Evolutionary conservation across 2,113 vertebrate genomes (phyloP).

Genomic region (Ceyx margarethae): DNA sequence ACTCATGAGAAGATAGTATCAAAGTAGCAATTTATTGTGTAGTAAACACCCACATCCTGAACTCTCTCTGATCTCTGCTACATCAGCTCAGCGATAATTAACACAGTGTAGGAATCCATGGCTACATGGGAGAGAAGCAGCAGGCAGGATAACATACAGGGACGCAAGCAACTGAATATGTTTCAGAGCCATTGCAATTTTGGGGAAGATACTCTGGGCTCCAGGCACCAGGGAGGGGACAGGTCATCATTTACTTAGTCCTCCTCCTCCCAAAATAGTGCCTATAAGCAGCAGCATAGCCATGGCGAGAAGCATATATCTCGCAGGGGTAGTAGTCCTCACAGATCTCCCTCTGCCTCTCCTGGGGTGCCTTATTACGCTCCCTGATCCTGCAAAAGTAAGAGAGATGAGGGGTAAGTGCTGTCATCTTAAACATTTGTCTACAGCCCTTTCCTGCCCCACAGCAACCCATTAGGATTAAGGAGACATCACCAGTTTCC

Average conservation of each 20-base stretch:
- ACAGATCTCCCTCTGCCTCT: conserved; percentile 84
- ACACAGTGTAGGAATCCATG: conserved; percentile 25
- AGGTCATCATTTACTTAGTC: conserved; percentile 27
- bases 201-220: conserved; percentile 6
- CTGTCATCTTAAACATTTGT: not conserved
- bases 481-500: not conserved
- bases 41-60: conserved; percentile 51
- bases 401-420: not conserved
- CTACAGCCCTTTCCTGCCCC: not conserved
- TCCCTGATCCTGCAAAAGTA: conserved; percentile 67
- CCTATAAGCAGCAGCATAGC: conserved; percentile 81
- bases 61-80: conserved; percentile 40
- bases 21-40: conserved; percentile 73
- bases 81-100: conserved; percentile 26
- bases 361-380: conserved; percentile 72
- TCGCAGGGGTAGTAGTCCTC: conserved; percentile 87
- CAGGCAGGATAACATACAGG: conserved; percentile 46
- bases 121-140: conserved; percentile 36
- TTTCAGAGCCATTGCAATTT: conserved; percentile 53
- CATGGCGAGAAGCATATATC: conserved; percentile 71
- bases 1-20: conserved; percentile 56
- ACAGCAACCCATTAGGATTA: not conserved
- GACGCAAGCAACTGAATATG: conserved; percentile 64
- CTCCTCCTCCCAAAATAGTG: conserved; percentile 75
- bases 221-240: not conserved